These are phyloP conservation scores for Mastomys coucha DNA, from an alignment of 2,113 vertebrate genomes.

Conservation along the genomic window DNA sequence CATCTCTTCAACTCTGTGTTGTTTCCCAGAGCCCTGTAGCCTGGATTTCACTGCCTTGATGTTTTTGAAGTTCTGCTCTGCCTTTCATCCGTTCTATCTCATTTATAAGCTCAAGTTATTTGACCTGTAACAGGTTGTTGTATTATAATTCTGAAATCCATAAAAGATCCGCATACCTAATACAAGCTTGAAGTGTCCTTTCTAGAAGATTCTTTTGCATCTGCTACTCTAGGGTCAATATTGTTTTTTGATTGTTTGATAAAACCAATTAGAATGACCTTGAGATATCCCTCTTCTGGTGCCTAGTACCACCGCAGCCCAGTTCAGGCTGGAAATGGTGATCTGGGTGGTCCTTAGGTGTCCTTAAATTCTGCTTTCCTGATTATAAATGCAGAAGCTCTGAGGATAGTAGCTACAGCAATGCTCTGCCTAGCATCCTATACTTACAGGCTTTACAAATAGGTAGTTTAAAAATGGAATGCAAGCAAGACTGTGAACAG, in stretches of 20 bases:
- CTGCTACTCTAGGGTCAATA: neutral
- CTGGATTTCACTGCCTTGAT: neutral
- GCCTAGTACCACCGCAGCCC: neutral
- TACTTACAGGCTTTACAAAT: constrained; percentile 5
- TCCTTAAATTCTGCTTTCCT: neutral
- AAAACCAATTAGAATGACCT: neutral
- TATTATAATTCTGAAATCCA: constrained; percentile 42
- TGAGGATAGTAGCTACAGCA: neutral
- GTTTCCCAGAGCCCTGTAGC: neutral
- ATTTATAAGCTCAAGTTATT: constrained; percentile 22
- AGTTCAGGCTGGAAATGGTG: neutral
- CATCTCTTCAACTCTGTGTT: neutral
- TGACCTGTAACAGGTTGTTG: constrained; percentile 4
- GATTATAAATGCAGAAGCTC: constrained; percentile 15
- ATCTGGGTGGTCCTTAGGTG: too few species aligned
- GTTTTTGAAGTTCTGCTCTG: neutral
- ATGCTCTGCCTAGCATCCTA: neutral
- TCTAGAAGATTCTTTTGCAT: neutral
- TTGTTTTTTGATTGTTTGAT: neutral
- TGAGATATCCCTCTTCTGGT: neutral
- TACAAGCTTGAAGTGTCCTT: neutral
- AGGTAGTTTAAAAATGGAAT: neutral
- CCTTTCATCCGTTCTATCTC: constrained; percentile 26
- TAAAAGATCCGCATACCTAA: neutral
- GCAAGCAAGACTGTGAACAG: constrained; percentile 39